Evolutionary conservation across 1,140 invertebrate species (phyloP).

Genomic region (Neotoxoptera formosana): DNA sequence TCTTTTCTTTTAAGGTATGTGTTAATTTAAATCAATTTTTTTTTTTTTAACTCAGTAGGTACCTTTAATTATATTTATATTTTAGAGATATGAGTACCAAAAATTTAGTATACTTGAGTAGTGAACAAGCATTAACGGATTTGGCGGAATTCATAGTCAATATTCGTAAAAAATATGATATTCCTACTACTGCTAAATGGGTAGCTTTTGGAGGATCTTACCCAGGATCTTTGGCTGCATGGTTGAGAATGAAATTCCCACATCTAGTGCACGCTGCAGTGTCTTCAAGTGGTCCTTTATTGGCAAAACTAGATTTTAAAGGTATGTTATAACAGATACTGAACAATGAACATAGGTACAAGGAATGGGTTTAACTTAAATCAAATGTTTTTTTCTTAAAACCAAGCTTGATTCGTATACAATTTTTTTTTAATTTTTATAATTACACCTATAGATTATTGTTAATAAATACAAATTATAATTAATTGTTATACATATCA

Average conservation of each 20-base stretch:
- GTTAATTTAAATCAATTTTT: no score
- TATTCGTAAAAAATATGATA: slow-evolving; percentile 73
- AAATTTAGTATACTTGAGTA: slow-evolving; percentile 81
- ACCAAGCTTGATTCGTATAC: no score
- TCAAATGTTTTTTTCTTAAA: neutral
- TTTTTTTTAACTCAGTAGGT: no score
- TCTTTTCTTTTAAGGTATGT: no score
- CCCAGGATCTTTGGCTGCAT: slow-evolving; percentile 88
- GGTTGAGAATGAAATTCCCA: slow-evolving; percentile 89
- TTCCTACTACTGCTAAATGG: slow-evolving; percentile 78
- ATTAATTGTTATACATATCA: neutral
- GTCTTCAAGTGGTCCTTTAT: slow-evolving; percentile 86
- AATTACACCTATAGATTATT: no score
- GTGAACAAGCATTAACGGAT: slow-evolving; percentile 88
- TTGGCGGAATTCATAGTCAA: slow-evolving; percentile 79
- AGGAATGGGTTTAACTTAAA: neutral
- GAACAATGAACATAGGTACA: neutral
- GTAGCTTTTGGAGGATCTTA: slow-evolving; percentile 94
- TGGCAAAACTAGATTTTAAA: slow-evolving; percentile 84
- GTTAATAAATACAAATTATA: no score
- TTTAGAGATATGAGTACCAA: slow-evolving; percentile 77
- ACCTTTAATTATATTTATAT: slow-evolving; percentile 57
- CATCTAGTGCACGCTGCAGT: slow-evolving; percentile 85
- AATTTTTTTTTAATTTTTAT: no score
- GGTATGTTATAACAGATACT: slow-evolving; percentile 65